phyloP scores from a whole-genome alignment of 2,797 vertebrate species.

The Ptychobarbus kaznakovi region DNA sequence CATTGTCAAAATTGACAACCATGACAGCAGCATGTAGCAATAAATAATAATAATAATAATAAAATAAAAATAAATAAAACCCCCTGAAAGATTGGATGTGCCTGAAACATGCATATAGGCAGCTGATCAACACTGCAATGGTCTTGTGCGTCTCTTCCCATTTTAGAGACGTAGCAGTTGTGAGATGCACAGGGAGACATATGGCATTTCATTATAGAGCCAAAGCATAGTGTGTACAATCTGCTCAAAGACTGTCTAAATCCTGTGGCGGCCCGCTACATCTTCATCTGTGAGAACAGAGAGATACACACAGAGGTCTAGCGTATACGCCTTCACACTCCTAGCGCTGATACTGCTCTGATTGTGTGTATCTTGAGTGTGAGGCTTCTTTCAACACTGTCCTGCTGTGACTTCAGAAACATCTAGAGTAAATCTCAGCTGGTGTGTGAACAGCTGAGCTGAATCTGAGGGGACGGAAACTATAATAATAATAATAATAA shows the following conservation, averaged over 20 bases:
- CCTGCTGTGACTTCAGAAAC: background rate
- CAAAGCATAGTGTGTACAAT: constrained; percentile 25
- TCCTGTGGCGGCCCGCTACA: background rate
- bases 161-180: constrained; percentile 20
- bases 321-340: background rate
- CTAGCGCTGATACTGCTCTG: background rate
- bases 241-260: constrained; percentile 34
- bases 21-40: too few relatives aligned
- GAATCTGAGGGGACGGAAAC: background rate
- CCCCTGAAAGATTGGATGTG: too few relatives aligned
- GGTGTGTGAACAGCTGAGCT: background rate
- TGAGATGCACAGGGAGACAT: constrained; percentile 28
- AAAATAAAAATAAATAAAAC: too few relatives aligned
- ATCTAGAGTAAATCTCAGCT: constrained; percentile 22
- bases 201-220: constrained; percentile 25
- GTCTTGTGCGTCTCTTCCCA: background rate
- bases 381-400: background rate
- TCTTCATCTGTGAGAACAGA: constrained; percentile 22
- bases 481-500: background rate
- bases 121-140: background rate
- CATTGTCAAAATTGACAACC: too few relatives aligned
- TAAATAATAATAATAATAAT: too few relatives aligned
- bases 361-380: background rate
- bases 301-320: background rate
- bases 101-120: too few relatives aligned